phyloP scores from a whole-genome alignment of 2,888 invertebrate species.

The Harpagoxenus sublaevis region DNA sequence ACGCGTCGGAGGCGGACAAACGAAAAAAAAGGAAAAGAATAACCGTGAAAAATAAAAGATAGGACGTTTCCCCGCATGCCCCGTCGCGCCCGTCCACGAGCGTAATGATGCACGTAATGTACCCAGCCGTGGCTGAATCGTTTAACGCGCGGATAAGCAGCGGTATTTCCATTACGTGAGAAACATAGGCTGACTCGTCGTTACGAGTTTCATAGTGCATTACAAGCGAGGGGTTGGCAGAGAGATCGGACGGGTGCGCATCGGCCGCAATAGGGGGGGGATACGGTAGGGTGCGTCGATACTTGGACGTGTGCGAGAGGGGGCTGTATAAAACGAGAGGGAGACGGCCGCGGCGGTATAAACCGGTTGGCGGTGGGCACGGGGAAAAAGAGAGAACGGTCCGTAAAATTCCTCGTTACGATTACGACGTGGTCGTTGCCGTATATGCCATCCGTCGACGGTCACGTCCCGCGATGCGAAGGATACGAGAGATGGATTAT shows the following conservation, averaged over 20 bases:
- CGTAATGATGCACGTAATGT: conserved; percentile 60
- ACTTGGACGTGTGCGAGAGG: conserved; percentile 16
- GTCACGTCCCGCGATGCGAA: conserved; percentile 64
- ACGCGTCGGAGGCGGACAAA: conserved; percentile 31
- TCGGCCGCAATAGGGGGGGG: conserved; percentile 45
- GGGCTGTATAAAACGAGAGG: conserved; percentile 43
- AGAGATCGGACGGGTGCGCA: conserved; percentile 40
- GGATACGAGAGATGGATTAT: conserved; percentile 80
- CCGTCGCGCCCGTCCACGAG: conserved; percentile 30
- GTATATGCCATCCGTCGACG: conserved; percentile 58
- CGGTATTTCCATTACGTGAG: conserved; percentile 77
- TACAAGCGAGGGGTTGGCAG: conserved; percentile 58
- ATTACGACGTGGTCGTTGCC: conserved; percentile 80
- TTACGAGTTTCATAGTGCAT: conserved; percentile 71
- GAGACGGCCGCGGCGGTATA: conserved; percentile 17
- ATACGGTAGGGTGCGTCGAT: conserved; percentile 42
- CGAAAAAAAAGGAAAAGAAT: conserved; percentile 3
- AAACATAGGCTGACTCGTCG: conserved; percentile 70
- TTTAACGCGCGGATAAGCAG: conserved; percentile 59
- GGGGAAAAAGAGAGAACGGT: conserved; percentile 62
- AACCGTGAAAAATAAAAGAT: not conserved
- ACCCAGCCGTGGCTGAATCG: conserved; percentile 55
- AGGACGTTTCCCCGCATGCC: not conserved
- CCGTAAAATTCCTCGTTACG: conserved; percentile 82
- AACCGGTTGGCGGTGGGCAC: conserved; percentile 30